Percentiles rank a stretch among this genome's conserved stretches.
Conservation (phyloP, 1,140 invertebrate genomes). For the Drosophila teissieri region DNA sequence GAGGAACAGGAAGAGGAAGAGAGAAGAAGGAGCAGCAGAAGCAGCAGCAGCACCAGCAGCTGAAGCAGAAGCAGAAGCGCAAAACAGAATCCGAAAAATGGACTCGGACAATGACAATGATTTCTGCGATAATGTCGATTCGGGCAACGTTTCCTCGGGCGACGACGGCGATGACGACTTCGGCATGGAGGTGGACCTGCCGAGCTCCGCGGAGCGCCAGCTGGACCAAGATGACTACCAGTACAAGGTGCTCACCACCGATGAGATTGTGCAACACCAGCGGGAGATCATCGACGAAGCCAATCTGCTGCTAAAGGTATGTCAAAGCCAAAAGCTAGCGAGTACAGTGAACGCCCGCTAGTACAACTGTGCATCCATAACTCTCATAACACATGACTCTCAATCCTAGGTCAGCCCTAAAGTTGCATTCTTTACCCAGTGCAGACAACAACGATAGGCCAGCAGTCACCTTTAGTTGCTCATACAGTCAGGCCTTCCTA, state of each 20-base stretch:
- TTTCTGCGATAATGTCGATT: conserved; percentile 94
- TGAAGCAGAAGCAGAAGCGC: conserved; percentile 1
- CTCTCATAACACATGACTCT: too few species aligned
- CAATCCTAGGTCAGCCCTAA: too few species aligned
- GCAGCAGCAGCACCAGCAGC: conserved; percentile 6
- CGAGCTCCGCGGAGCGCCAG: conserved; percentile 88
- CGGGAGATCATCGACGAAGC: conserved; percentile 98
- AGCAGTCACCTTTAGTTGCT: too few species aligned
- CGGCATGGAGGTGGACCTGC: conserved; percentile 95
- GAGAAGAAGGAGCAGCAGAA: conserved; percentile 3
- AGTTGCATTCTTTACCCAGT: too few species aligned
- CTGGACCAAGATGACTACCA: conserved; percentile 95
- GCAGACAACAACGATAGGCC: too few species aligned
- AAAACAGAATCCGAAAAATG: conserved; percentile 86
- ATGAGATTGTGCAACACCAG: conserved; percentile 98
- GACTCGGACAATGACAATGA: conserved; percentile 93
- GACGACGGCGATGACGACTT: conserved; percentile 94
- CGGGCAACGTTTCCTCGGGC: conserved; percentile 95
- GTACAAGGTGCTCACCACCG: conserved; percentile 96
- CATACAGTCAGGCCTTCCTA: too few species aligned
- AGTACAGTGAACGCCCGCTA: not conserved
- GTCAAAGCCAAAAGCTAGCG: conserved; percentile 28
- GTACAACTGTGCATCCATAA: not conserved
- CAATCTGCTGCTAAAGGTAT: conserved; percentile 93
- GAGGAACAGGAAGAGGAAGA: conserved; percentile 5